Base-by-base conservation (phyloP, 2,113 vertebrate species). In the Gnathonemus longibarbis region DNA sequence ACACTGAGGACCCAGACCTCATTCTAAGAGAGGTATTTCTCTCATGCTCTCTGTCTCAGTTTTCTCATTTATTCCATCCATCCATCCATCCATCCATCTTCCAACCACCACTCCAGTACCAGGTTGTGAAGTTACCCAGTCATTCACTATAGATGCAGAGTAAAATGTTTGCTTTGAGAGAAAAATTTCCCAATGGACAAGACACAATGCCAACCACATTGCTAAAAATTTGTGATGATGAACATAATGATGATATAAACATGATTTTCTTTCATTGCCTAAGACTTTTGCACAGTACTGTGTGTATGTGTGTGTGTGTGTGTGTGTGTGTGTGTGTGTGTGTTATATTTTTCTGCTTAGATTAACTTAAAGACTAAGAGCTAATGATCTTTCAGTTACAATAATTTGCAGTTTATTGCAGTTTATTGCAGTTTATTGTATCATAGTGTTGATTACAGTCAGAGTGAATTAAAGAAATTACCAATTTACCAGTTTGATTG, bases 21-120 rank as follows among this genome's bases (percentile, higher is more conserved):
- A 50, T 95, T 90, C 93, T 95, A 91, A 93, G 95, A 94, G 93
- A 96, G 94, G 95, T 96, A 91, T 35, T 62, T 46, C 17, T 66
- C 35, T 35, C 35, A 17, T 80, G 15, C 35, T 1, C 10, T 46
- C 35, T 70, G 39, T 48, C 88, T 62, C 87, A 11, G 31, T 46
- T 31, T 46, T 35, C 80, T 56, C 5, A 48, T 66, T 35, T 62
- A 39, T 89, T 77, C 46, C 66, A 49, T 27, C n/a, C 42, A 50
- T 35, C 66, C 66, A 89, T 77, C 42, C 46, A 49, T 27, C 58
- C 62, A 89, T 70, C 58, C 62, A 89, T n/a, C 74, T 48, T 52
- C 42, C 11, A 48, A 48, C 9, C 39, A 48, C 11, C 9, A n/a
- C 83, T 85, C 74, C 74, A 80, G 17, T 42, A 42, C 35, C 15